Evolutionary conservation across 92 coral and sea anemone species (phyloP).

Genomic region (Desmophyllum pertusum): DNA sequence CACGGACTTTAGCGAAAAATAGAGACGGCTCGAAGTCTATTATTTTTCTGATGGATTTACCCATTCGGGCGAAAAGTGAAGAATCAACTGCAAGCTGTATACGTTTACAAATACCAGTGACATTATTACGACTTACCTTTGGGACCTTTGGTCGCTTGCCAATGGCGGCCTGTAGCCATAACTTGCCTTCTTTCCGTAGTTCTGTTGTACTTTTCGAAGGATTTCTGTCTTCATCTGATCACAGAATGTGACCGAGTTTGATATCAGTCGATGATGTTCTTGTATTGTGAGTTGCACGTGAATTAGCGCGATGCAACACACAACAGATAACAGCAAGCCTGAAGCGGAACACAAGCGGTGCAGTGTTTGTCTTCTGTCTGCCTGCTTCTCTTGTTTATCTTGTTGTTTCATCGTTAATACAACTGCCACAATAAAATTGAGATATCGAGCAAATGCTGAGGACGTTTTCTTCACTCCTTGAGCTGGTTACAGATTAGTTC

Average conservation of each 20-base stretch:
- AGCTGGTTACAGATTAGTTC: too few relatives aligned
- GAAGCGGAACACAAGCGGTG: conserved; percentile 7
- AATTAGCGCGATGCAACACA: conserved; percentile 43
- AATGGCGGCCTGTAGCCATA: too few relatives aligned
- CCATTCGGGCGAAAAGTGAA: too few relatives aligned
- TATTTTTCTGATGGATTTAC: too few relatives aligned
- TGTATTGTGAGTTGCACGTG: conserved; percentile 42
- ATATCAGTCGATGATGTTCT: conserved; percentile 27
- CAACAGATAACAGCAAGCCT: conserved; percentile 38
- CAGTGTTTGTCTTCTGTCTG: conserved; percentile 6
- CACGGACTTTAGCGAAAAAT: too few relatives aligned
- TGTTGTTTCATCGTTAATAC: background rate
- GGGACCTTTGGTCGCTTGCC: background rate
- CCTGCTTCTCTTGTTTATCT: background rate
- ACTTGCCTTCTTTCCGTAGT: background rate
- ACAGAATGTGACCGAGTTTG: conserved; percentile 27
- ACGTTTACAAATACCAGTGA: too few relatives aligned
- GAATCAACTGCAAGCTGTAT: too few relatives aligned
- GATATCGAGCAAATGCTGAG: too few relatives aligned
- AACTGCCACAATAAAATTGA: too few relatives aligned
- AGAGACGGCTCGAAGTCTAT: too few relatives aligned
- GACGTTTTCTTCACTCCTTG: background rate
- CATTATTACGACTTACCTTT: too few relatives aligned
- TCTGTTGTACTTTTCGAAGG: background rate
- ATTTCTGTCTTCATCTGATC: conserved; percentile 12